Conservation (phyloP, 2,797 vertebrate species). For the Molossus molossus region DNA sequence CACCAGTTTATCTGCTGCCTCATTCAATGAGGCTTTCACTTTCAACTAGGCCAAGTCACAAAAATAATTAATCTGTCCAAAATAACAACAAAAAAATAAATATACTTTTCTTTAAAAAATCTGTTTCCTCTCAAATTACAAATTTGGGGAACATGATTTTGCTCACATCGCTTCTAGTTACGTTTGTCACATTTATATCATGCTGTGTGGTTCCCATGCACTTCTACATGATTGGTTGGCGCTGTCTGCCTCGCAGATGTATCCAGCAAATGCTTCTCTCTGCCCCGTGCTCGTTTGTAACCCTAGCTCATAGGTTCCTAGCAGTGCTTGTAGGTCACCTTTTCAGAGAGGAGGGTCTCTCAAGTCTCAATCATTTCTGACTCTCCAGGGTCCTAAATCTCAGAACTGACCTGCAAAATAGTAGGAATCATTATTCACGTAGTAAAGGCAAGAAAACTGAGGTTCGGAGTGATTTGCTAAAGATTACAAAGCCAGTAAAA, state of each 20-base stretch:
- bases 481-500: background rate
- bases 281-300: background rate
- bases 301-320: background rate
- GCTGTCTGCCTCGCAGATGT: background rate
- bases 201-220: background rate
- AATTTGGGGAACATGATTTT: constrained; percentile 55
- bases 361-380: background rate
- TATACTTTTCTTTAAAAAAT: constrained; percentile 75
- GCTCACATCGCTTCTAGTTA: background rate
- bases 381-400: background rate
- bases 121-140: constrained; percentile 79
- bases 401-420: background rate
- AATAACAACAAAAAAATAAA: constrained; percentile 74
- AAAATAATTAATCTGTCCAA: constrained; percentile 85
- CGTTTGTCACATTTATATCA: background rate
- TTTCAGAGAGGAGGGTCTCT: background rate
- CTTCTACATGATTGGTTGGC: background rate
- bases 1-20: constrained; percentile 78
- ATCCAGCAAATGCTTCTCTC: background rate
- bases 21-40: constrained; percentile 81
- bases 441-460: background rate
- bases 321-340: background rate
- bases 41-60: constrained; percentile 83
- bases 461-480: constrained; percentile 64
- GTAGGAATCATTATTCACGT: background rate